Conservation (phyloP, 2,888 invertebrate genomes). For the Rhynchonema sp. region DNA sequence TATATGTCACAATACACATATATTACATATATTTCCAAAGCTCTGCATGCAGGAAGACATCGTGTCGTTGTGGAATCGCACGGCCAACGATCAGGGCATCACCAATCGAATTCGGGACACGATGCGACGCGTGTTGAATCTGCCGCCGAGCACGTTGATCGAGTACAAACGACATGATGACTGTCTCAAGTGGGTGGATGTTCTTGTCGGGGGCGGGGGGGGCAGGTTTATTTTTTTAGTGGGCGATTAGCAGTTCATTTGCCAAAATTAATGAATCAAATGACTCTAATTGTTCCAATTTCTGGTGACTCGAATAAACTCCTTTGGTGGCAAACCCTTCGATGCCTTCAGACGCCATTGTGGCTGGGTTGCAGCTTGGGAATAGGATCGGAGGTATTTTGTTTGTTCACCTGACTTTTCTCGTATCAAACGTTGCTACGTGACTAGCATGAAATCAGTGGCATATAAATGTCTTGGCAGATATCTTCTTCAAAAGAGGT, state of each 20-base stretch:
- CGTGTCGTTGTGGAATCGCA: conserved; percentile 88
- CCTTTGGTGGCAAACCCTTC: no score
- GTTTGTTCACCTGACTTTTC: no score
- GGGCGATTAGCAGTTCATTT: neutral
- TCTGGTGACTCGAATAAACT: neutral
- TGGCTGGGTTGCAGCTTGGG: no score
- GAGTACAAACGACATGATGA: conserved; percentile 54
- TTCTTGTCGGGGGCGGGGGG: neutral
- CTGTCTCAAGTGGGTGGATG: conserved; percentile 48
- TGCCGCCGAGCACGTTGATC: conserved; percentile 73
- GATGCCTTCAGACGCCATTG: no score
- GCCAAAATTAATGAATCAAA: neutral
- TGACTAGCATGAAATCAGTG: no score
- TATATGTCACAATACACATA: no score
- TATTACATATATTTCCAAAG: no score
- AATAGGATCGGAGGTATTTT: no score
- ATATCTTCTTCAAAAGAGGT: no score
- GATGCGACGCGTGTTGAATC: conserved; percentile 73
- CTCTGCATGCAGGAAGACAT: conserved; percentile 86
- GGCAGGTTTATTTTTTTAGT: neutral
- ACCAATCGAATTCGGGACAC: conserved; percentile 83
- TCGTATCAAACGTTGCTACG: no score
- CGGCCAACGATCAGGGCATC: conserved; percentile 66
- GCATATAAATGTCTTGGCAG: no score
- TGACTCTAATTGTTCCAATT: neutral